Evolutionary conservation across 92 coral and sea anemone species (phyloP).

Genomic region (Phenganax stokvisi): DNA sequence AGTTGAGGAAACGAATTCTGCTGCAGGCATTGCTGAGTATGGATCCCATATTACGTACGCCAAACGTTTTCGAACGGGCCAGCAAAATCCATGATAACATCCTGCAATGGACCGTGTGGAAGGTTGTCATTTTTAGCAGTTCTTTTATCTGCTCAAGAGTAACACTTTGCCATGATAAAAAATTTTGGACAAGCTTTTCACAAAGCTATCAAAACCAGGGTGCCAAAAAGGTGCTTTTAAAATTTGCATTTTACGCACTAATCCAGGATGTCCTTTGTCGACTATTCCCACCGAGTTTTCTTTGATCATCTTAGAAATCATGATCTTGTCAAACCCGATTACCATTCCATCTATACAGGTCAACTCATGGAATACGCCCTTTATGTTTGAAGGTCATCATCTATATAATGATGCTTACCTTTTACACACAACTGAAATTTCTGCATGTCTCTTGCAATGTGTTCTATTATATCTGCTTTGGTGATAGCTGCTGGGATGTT

Average conservation of each 20-base stretch:
- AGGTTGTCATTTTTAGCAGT: slow-evolving; percentile 1
- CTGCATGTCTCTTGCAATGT: background rate
- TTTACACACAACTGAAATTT: slow-evolving; percentile 6
- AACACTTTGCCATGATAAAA: slow-evolving; percentile 9
- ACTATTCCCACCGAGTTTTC: no score
- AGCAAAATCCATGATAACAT: slow-evolving; percentile 26
- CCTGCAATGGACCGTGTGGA: background rate
- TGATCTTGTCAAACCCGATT: no score
- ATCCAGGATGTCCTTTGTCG: background rate
- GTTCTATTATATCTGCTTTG: slow-evolving; percentile 5
- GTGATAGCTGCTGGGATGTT: slow-evolving; percentile 7
- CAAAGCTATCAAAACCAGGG: slow-evolving; percentile 23
- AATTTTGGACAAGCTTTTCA: slow-evolving; percentile 34
- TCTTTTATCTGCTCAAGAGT: slow-evolving; percentile 12
- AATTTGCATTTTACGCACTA: background rate
- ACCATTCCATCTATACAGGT: no score
- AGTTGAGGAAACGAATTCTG: slow-evolving; percentile 34
- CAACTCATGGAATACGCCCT: background rate
- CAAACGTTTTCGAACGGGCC: slow-evolving; percentile 26
- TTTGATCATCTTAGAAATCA: no score
- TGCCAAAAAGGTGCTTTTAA: slow-evolving; percentile 35
- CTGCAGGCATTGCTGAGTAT: slow-evolving; percentile 30
- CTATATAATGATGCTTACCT: background rate
- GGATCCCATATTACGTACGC: slow-evolving; percentile 36
- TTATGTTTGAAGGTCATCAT: slow-evolving; percentile 4